Percentiles rank a stretch among this genome's conserved stretches.
These are phyloP conservation scores for Neosalanx taihuensis DNA, from an alignment of 2,797 vertebrate species.

Conservation along the genomic window DNA sequence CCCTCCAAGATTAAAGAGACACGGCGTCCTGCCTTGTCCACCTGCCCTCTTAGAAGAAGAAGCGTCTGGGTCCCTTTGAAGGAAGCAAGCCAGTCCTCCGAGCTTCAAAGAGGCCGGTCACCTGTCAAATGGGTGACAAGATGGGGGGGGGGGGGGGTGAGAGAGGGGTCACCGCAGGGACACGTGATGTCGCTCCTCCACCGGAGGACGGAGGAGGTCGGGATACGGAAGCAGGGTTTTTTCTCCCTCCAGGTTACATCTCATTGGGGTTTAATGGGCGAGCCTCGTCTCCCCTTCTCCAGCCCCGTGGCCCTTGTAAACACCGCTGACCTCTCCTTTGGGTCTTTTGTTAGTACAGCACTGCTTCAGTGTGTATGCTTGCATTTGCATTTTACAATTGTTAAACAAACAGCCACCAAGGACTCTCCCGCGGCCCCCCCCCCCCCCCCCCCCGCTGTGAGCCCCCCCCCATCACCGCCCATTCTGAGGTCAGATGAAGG, in stretches of 20 bases:
- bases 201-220: neutral
- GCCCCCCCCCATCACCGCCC: constrained; percentile 52
- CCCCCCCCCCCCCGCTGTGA: constrained; percentile 65
- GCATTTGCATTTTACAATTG: constrained; percentile 75
- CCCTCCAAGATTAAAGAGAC: neutral
- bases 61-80: constrained; percentile 24
- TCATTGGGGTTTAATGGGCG: constrained; percentile 40
- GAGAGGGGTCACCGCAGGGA: neutral
- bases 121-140: constrained; percentile 6
- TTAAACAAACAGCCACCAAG: constrained; percentile 72
- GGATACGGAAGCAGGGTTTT: neutral
- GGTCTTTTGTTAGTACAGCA: constrained; percentile 67
- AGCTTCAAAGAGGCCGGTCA: constrained; percentile 29
- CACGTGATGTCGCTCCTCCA: neutral
- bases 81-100: neutral
- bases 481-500: constrained; percentile 52
- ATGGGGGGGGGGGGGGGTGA: neutral
- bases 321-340: constrained; percentile 56
- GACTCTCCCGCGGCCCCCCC: constrained; percentile 56
- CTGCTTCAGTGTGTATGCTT: constrained; percentile 49
- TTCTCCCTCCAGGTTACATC: constrained; percentile 7
- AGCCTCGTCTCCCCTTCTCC: constrained; percentile 28
- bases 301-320: constrained; percentile 42
- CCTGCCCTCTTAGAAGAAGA: constrained; percentile 12
- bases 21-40: constrained; percentile 13